Evolutionary conservation across 2,797 vertebrate species (phyloP).

Genomic region (Tapera naevia): DNA sequence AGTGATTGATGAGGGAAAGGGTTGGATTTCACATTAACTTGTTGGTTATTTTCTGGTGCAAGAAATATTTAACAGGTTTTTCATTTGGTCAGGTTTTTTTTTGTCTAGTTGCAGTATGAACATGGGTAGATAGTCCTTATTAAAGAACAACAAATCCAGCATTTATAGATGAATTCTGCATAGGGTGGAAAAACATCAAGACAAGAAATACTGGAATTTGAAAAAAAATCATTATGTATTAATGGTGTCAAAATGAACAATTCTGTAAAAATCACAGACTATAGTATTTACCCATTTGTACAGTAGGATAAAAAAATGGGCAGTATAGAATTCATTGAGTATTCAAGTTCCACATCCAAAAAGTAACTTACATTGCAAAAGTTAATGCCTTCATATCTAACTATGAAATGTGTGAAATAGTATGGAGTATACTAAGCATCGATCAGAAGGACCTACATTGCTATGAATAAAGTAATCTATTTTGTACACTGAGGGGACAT

Average conservation of each 20-base stretch:
- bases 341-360: not conserved
- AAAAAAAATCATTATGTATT: not conserved
- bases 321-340: not conserved
- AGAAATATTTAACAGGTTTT: not conserved
- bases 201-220: not conserved
- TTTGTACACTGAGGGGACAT: not conserved
- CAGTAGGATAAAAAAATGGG: not conserved
- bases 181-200: not conserved
- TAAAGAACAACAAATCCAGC: not conserved
- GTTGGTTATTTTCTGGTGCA: not conserved
- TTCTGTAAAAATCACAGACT: not conserved
- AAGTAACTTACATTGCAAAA: not conserved
- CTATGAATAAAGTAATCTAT: not conserved
- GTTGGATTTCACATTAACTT: not conserved
- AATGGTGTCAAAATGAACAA: not conserved
- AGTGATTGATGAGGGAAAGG: not conserved
- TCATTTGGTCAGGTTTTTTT: not conserved
- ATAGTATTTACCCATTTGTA: not conserved
- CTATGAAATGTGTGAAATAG: not conserved
- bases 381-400: not conserved
- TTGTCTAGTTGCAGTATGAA: not conserved
- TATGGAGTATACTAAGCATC: not conserved
- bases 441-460: not conserved
- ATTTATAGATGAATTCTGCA: not conserved
- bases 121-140: not conserved